These are phyloP conservation scores for Brachirus orientalis DNA, from an alignment of 2,113 vertebrate species.

Conservation along the genomic window DNA sequence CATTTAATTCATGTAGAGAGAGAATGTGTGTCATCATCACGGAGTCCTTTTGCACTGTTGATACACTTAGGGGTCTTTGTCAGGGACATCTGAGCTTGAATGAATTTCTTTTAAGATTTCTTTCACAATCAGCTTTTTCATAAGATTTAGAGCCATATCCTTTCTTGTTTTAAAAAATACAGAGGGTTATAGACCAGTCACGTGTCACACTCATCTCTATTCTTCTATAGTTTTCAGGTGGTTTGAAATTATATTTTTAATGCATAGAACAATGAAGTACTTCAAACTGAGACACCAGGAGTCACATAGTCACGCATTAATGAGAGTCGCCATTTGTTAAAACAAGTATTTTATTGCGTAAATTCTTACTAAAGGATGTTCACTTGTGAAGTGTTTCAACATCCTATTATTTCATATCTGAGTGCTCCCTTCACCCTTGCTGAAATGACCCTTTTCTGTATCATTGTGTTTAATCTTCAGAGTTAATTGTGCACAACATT, in stretches of 20 bases:
- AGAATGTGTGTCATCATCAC: slow-evolving; percentile 18
- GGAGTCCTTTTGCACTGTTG: neutral
- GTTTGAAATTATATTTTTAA: too few species aligned
- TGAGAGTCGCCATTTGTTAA: neutral
- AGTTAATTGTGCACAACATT: slow-evolving; percentile 39
- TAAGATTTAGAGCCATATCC: neutral
- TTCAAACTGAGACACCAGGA: neutral
- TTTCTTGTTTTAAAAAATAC: neutral
- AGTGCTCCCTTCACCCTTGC: neutral
- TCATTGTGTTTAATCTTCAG: slow-evolving; percentile 20
- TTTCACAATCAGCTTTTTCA: neutral
- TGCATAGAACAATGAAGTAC: neutral
- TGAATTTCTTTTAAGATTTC: too few species aligned
- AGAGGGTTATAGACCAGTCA: too few species aligned
- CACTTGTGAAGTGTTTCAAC: too few species aligned
- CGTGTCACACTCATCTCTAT: too few species aligned
- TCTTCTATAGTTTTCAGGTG: too few species aligned
- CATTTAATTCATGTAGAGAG: slow-evolving; percentile 26
- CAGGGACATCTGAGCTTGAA: neutral
- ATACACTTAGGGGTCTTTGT: neutral
- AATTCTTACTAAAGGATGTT: too few species aligned
- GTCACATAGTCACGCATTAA: neutral
- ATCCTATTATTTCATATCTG: neutral
- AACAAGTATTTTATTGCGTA: neutral
- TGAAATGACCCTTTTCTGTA: neutral